phyloP scores from a whole-genome alignment of 2,888 invertebrate genomes.

The Sarcophaga carnaria region DNA sequence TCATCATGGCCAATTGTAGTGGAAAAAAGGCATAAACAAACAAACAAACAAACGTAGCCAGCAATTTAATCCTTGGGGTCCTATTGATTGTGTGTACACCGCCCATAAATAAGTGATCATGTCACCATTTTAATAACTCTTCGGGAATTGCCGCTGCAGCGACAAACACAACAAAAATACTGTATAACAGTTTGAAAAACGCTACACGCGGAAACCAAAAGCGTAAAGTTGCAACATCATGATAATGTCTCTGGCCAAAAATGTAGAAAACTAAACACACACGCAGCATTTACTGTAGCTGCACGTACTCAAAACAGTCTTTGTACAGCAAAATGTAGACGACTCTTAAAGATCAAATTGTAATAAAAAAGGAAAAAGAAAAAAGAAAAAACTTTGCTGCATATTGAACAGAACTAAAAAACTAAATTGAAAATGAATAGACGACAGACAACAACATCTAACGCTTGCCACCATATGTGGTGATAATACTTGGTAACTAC shows the following conservation, averaged over 20 bases:
- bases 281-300: conserved; percentile 1
- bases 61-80: conserved; percentile 65
- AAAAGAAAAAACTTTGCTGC: conserved; percentile 25
- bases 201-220: conserved; percentile 40
- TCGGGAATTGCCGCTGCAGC: conserved; percentile 54
- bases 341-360: too few relatives aligned
- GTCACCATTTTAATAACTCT: conserved; percentile 70
- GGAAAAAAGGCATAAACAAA: background rate
- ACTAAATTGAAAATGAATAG: conserved; percentile 1
- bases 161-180: conserved; percentile 3
- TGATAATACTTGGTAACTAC: conserved; percentile 35
- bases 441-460: conserved; percentile 50
- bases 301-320: too few relatives aligned
- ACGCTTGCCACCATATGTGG: conserved; percentile 69
- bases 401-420: background rate
- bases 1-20: background rate
- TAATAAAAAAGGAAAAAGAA: conserved; percentile 13
- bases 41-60: background rate
- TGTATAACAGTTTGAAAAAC: background rate
- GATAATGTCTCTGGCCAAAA: conserved; percentile 70
- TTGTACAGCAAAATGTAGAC: too few relatives aligned
- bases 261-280: conserved; percentile 52
- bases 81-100: conserved; percentile 64
- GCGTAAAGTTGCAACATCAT: conserved; percentile 69
- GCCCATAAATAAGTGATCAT: conserved; percentile 70